A percentile compares a stretch with the other conserved stretches of the same genome.
Conservation (phyloP, 1,140 invertebrate genomes). For the Drosophila biarmipes region DNA sequence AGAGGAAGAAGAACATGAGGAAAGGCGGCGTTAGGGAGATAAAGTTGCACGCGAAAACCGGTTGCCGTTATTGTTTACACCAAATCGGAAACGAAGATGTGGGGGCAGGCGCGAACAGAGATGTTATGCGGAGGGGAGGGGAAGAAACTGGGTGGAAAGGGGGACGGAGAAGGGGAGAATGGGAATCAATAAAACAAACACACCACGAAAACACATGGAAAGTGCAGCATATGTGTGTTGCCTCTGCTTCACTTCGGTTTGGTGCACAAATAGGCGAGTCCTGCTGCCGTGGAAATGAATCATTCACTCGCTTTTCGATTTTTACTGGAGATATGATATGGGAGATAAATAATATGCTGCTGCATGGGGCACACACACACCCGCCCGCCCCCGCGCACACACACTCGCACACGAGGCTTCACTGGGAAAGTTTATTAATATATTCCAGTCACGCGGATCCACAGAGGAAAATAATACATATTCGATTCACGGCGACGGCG, state of each 20-base stretch:
- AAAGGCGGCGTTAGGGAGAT: conserved; percentile 27
- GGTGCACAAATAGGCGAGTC: conserved; percentile 71
- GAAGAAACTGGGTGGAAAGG: neutral
- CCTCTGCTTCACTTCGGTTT: conserved; percentile 49
- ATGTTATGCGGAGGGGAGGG: conserved; percentile 7
- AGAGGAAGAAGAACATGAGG: conserved; percentile 23
- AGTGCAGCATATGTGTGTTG: conserved; percentile 12
- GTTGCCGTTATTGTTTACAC: conserved; percentile 73
- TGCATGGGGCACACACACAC: conserved; percentile 25
- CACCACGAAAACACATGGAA: conserved; percentile 60
- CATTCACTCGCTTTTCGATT: conserved; percentile 50
- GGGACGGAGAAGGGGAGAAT: conserved; percentile 8
- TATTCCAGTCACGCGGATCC: conserved; percentile 72
- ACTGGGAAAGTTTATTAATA: conserved; percentile 63
- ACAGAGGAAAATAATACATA: conserved; percentile 46
- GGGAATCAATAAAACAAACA: conserved; percentile 79
- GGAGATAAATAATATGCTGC: conserved; percentile 49
- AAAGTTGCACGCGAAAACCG: conserved; percentile 59
- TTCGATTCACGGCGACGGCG: conserved; percentile 51
- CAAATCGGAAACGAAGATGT: conserved; percentile 41
- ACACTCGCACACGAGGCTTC: conserved; percentile 33
- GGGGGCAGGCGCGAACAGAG: conserved; percentile 20
- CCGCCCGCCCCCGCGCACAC: conserved; percentile 25
- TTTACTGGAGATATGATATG: conserved; percentile 48
- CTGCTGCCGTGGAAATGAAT: conserved; percentile 45